Evolutionary conservation across 2,113 vertebrate genomes (phyloP).

Genomic region (Nycticebus coucang): DNA sequence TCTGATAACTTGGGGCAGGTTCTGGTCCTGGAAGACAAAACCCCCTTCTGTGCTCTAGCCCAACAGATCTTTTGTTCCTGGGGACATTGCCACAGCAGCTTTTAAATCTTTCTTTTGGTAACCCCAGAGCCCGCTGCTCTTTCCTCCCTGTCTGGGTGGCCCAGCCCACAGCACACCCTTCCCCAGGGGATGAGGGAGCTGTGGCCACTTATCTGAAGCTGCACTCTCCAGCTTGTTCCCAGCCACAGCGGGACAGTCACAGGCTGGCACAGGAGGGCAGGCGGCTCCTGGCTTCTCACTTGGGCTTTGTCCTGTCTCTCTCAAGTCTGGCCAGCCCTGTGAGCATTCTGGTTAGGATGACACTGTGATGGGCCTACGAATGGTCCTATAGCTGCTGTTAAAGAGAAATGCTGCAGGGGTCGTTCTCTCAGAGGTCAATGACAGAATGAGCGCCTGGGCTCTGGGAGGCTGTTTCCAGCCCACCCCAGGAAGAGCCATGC

Average conservation of each 20-base stretch:
- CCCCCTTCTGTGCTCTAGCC: conserved; percentile 40
- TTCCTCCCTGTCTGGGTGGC: not conserved
- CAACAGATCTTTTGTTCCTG: not conserved
- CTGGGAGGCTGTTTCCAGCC: not conserved
- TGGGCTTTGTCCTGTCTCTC: not conserved
- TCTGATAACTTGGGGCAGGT: not conserved
- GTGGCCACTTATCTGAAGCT: conserved; percentile 7
- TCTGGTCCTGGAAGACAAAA: conserved; percentile 51
- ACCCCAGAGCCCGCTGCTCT: not conserved
- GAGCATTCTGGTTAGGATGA: not conserved
- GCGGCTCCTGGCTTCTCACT: not conserved
- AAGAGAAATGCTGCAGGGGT: not conserved
- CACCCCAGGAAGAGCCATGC: not conserved
- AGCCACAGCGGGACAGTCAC: not conserved
- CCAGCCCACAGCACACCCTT: not conserved
- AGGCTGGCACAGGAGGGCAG: conserved; percentile 1
- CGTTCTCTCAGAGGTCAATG: not conserved
- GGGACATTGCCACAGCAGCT: not conserved
- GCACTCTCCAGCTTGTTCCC: not conserved
- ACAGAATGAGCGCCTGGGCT: not conserved
- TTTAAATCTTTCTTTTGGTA: not conserved
- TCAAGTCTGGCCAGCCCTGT: not conserved
- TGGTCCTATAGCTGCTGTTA: not conserved
- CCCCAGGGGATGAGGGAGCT: not conserved
- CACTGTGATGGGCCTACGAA: not conserved